phyloP scores from a whole-genome alignment of 1,140 invertebrate genomes.

The Prorops nasuta region DNA sequence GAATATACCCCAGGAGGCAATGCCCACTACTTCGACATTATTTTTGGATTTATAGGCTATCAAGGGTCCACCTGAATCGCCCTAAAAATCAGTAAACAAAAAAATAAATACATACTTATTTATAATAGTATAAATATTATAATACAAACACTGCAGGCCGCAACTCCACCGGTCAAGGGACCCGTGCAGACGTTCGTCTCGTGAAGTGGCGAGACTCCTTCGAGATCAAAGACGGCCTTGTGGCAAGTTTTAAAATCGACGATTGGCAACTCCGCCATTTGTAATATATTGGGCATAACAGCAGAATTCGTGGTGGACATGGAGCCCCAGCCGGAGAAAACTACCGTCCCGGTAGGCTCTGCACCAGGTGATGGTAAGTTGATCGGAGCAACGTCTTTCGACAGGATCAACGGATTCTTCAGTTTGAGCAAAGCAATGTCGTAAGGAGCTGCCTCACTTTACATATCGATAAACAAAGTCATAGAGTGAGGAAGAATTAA shows the following conservation, averaged over 20 bases:
- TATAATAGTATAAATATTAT: too few relatives aligned
- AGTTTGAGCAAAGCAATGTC: constrained; percentile 67
- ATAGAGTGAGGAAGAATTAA: background rate
- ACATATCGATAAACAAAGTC: background rate
- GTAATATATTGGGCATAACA: constrained; percentile 29
- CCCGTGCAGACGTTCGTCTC: constrained; percentile 63
- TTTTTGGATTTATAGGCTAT: constrained; percentile 39
- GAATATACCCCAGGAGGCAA: constrained; percentile 71
- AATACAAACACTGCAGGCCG: constrained; percentile 61
- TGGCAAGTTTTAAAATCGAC: constrained; percentile 32
- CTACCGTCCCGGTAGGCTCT: constrained; percentile 43
- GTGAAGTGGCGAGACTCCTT: constrained; percentile 34
- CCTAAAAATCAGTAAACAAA: constrained; percentile 34
- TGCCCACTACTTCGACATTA: constrained; percentile 52
- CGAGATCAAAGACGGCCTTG: constrained; percentile 19
- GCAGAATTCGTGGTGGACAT: constrained; percentile 21
- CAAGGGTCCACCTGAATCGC: constrained; percentile 69
- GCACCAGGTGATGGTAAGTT: constrained; percentile 48
- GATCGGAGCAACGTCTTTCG: constrained; percentile 57
- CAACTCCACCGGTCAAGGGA: constrained; percentile 58
- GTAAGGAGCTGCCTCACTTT: constrained; percentile 53
- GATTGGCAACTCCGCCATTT: constrained; percentile 32
- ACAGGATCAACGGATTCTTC: constrained; percentile 43
- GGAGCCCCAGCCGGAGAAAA: constrained; percentile 57
- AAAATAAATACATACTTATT: too few relatives aligned